Base-by-base conservation (phyloP, 2,113 vertebrate genomes). In the Merops nubicus region DNA sequence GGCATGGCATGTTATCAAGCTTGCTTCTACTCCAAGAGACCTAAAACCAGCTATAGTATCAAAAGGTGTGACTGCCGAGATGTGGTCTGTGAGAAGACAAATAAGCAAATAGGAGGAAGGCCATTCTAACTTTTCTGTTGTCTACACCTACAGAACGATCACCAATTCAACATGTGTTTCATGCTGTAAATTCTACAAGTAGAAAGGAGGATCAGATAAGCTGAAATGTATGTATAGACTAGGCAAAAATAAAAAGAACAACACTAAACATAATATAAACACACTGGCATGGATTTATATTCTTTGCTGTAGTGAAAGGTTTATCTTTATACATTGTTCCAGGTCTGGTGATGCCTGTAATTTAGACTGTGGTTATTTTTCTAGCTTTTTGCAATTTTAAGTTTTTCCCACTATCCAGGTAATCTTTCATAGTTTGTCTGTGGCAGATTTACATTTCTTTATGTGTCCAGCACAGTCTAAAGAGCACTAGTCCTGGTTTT, bases 1-100 rank as follows among this genome's bases (percentile, higher is more conserved):
- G 31, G 7, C 11, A 29, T 8, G 23, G 1, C 5, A 23, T 47
- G 4, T 62, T 57, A 45, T 6, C 0, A 3, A 76, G 48, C 4
- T 77, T 69, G 33, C 12, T 64, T 75, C 21, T 31, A 62, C 43
- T 73, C 42, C 45, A 50, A 73, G 26, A 21, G 5, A 67, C 7
- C 4, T 45, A 45, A n/a, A 89, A 18, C 5, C 26, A 84, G 8
- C 15, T 59, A 26, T 15, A 63, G 15, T n/a, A 54, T 33, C 25
- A 67, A 65, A 85, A 60, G 5, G 2, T 36, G 22, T 47, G 31
- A 78, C 33, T 68, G 23, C 17, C 29, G 22, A 78, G 15, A 64
- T 7, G 31, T 9, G 36, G 4, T 85, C 22, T 65, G 23, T 43
- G 42, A 56, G 84, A 87, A 21, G 22, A 85, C 3, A 83, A 80